Conservation (phyloP, 1,140 invertebrate species). For the Platyura marginata region DNA sequence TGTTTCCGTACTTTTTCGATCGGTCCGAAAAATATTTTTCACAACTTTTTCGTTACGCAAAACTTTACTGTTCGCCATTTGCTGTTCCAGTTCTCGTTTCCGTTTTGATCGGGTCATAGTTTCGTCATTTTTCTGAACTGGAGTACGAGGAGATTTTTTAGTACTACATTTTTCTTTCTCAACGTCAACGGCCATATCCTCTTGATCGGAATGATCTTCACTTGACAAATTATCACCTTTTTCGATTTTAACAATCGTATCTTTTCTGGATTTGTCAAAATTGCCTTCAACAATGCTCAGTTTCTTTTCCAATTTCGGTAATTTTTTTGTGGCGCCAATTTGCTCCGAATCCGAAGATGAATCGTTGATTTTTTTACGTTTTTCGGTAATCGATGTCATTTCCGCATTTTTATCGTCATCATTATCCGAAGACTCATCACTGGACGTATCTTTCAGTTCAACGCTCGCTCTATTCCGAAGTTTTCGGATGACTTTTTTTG, state of each 20-base stretch:
- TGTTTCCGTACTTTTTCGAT: background rate
- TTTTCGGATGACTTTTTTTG: conserved; percentile 15
- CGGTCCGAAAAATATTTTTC: conserved; percentile 4
- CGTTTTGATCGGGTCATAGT: conserved; percentile 23
- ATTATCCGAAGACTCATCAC: background rate
- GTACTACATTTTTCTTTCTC: background rate
- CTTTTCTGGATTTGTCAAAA: background rate
- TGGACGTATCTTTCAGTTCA: background rate
- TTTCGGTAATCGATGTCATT: background rate
- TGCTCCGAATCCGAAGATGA: conserved; percentile 1
- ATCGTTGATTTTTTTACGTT: background rate
- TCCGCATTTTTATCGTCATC: background rate
- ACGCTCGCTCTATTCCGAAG: conserved; percentile 1
- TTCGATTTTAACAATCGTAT: background rate
- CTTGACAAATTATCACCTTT: no score
- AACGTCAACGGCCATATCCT: background rate
- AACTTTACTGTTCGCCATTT: conserved; percentile 21
- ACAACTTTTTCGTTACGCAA: conserved; percentile 22
- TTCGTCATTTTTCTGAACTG: conserved; percentile 8
- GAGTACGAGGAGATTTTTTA: background rate
- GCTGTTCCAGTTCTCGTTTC: conserved; percentile 18
- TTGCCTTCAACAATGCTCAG: background rate
- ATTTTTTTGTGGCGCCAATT: background rate
- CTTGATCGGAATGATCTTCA: no score
- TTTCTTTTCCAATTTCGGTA: background rate